phyloP scores from a whole-genome alignment of 2,888 invertebrate genomes.

The Abscondita cerata region DNA sequence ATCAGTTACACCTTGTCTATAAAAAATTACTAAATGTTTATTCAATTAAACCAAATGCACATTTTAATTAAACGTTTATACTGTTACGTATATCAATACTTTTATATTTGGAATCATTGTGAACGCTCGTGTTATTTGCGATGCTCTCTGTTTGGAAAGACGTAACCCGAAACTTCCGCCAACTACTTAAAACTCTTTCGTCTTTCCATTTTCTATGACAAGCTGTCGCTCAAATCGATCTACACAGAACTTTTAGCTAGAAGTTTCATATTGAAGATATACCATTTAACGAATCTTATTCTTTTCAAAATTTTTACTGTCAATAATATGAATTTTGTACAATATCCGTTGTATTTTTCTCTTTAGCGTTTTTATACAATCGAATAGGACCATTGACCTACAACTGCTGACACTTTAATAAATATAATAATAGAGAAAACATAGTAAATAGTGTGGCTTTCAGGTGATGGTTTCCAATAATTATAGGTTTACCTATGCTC shows the following conservation, averaged over 20 bases:
- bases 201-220: constrained; percentile 59
- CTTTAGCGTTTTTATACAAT: constrained; percentile 1
- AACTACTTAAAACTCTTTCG: constrained; percentile 61
- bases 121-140: constrained; percentile 51
- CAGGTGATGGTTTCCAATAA: constrained; percentile 57
- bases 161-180: constrained; percentile 57
- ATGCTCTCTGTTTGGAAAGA: constrained; percentile 55
- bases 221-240: constrained; percentile 58
- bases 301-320: constrained; percentile 7
- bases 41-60: too few relatives aligned
- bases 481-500: constrained; percentile 52
- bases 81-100: not conserved
- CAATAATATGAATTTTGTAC: too few relatives aligned
- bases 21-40: too few relatives aligned
- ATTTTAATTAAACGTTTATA: too few relatives aligned
- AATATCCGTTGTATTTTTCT: not conserved
- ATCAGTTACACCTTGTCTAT: too few relatives aligned
- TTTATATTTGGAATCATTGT: constrained; percentile 20
- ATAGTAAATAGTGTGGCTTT: constrained; percentile 30
- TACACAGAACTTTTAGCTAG: constrained; percentile 46
- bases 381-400: constrained; percentile 3
- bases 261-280: constrained; percentile 52
- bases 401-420: constrained; percentile 15
- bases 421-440: constrained; percentile 18
- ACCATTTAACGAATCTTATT: constrained; percentile 48